Conservation (phyloP, 2,888 invertebrate species). For the Leptopterna dolabrata region DNA sequence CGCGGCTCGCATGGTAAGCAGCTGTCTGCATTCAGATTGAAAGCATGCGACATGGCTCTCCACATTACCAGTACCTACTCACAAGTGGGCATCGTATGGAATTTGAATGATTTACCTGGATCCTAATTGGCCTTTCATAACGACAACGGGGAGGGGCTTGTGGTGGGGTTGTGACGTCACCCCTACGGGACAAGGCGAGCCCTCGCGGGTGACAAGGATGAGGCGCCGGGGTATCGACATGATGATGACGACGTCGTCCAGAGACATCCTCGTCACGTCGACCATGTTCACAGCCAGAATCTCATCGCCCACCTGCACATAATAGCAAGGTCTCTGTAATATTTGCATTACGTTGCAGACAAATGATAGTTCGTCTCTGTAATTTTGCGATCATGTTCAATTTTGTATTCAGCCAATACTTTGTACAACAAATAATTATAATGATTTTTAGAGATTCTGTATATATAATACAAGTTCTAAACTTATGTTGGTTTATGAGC, state of each 20-base stretch:
- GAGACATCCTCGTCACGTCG: constrained; percentile 96
- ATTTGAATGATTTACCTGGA: constrained; percentile 23
- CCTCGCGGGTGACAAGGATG: constrained; percentile 89
- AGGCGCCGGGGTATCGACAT: constrained; percentile 98
- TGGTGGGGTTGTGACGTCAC: constrained; percentile 74
- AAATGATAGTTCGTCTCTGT: not conserved
- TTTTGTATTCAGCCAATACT: too few species aligned
- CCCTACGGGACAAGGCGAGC: constrained; percentile 68
- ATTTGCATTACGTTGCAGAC: not conserved
- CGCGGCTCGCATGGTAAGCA: too few species aligned
- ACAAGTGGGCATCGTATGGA: too few species aligned
- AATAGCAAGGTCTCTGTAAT: not conserved
- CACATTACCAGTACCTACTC: too few species aligned
- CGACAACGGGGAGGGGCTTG: constrained; percentile 91
- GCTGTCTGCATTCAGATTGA: too few species aligned
- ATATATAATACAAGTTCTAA: too few species aligned
- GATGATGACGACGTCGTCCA: constrained; percentile 99
- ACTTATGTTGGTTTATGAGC: too few species aligned
- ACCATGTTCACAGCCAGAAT: constrained; percentile 98
- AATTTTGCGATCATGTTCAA: not conserved
- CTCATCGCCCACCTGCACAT: constrained; percentile 86
- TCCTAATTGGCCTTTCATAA: constrained; percentile 71
- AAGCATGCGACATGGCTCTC: too few species aligned
- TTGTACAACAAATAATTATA: too few species aligned
- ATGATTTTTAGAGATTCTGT: too few species aligned